phyloP scores from a whole-genome alignment of 1,140 invertebrate genomes.

The Bombus impatiens region DNA sequence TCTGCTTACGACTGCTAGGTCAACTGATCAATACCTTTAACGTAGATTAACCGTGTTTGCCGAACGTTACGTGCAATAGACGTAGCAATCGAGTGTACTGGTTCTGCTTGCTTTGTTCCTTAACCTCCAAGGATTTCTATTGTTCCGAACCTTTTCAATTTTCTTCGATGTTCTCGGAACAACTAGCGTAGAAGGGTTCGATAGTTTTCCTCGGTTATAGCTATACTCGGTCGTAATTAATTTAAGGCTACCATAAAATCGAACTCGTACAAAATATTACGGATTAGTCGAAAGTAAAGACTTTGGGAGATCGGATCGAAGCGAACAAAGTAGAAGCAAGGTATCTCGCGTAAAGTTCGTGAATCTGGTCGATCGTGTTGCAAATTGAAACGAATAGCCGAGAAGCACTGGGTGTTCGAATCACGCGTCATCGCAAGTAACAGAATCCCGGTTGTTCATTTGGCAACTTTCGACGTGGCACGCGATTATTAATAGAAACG shows the following conservation, averaged over 20 bases:
- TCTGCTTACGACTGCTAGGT: slow-evolving; percentile 5
- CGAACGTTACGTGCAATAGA: neutral
- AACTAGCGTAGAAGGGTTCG: neutral
- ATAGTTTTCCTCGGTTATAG: neutral
- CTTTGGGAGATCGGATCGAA: no score
- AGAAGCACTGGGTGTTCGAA: neutral
- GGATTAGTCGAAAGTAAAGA: no score
- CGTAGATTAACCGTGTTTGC: slow-evolving; percentile 5
- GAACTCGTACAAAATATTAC: no score
- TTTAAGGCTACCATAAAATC: no score
- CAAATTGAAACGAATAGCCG: no score
- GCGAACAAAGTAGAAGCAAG: no score
- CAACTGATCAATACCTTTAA: slow-evolving; percentile 7
- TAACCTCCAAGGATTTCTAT: neutral
- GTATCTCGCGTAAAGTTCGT: no score
- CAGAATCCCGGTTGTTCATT: neutral
- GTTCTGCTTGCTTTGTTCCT: neutral
- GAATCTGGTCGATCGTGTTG: no score
- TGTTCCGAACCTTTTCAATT: neutral
- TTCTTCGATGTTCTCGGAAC: neutral
- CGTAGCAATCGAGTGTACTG: neutral
- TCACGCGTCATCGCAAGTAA: neutral
- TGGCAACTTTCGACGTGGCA: neutral
- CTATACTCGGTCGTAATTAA: neutral
- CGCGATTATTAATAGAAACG: slow-evolving; percentile 2